Conservation (phyloP, 2,888 invertebrate genomes). For the Ormyrus labotus region DNA sequence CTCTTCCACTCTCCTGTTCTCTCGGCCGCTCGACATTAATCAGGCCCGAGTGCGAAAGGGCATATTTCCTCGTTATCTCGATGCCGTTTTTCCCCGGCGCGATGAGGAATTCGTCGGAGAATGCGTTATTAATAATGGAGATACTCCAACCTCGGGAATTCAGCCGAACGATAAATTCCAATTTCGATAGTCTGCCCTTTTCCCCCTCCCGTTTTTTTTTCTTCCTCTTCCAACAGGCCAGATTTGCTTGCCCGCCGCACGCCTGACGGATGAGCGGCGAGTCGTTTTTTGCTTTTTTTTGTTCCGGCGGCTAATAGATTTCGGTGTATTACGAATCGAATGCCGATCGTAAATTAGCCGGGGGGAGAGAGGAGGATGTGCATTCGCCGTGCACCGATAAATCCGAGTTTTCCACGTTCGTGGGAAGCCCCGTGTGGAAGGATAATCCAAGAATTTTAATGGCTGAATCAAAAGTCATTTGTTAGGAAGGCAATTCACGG, state of each 20-base stretch:
- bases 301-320: too few species aligned
- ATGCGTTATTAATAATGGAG: slow-evolving; percentile 52
- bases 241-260: too few species aligned
- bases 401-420: slow-evolving; percentile 23
- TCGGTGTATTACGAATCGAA: slow-evolving; percentile 28
- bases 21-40: slow-evolving; percentile 23
- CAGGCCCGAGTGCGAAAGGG: slow-evolving; percentile 32
- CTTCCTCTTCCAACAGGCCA: too few species aligned
- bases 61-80: slow-evolving; percentile 57
- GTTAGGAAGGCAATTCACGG: slow-evolving; percentile 3
- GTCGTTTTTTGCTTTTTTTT: too few species aligned
- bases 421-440: slow-evolving; percentile 6
- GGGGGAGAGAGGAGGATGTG: neutral
- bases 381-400: slow-evolving; percentile 10
- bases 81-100: slow-evolving; percentile 36
- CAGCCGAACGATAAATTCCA: slow-evolving; percentile 35
- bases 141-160: slow-evolving; percentile 16
- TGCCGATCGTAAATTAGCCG: slow-evolving; percentile 29
- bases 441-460: slow-evolving; percentile 46
- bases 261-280: too few species aligned
- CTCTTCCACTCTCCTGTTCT: too few species aligned
- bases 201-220: too few species aligned
- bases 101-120: slow-evolving; percentile 50
- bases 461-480: slow-evolving; percentile 7
- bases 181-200: slow-evolving; percentile 6